Percentiles rank a stretch among this genome's conserved stretches.
phyloP scores from a whole-genome alignment of 2,888 invertebrate genomes.

The Vanessa cardui region DNA sequence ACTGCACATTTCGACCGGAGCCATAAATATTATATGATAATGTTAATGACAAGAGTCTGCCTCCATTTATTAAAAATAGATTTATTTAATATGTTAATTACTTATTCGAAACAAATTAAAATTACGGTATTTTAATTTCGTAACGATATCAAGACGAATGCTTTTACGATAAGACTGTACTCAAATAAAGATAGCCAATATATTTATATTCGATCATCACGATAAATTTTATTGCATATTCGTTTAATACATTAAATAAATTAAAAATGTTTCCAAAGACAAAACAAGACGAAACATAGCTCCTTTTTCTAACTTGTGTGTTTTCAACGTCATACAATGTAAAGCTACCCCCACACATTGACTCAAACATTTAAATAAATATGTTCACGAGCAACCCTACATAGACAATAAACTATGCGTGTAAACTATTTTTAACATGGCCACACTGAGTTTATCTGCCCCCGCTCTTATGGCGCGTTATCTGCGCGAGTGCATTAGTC shows the following conservation, averaged over 20 bases:
- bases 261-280: background rate
- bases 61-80: conserved; percentile 6
- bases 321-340: background rate
- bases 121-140: conserved; percentile 21
- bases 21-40: conserved; percentile 3
- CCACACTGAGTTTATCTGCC: conserved; percentile 81
- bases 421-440: conserved; percentile 82
- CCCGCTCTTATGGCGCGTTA: conserved; percentile 78
- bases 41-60: conserved; percentile 3
- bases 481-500: conserved; percentile 80
- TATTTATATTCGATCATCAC: conserved; percentile 33
- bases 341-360: background rate
- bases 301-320: background rate
- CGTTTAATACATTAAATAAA: conserved; percentile 23
- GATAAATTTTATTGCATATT: conserved; percentile 25
- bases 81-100: conserved; percentile 9
- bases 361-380: conserved; percentile 14
- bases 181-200: conserved; percentile 31
- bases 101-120: conserved; percentile 26
- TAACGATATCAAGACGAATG: conserved; percentile 24
- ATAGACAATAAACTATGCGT: conserved; percentile 73
- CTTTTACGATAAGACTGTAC: conserved; percentile 21
- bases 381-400: conserved; percentile 52
- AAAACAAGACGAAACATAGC: background rate
- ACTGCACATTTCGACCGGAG: conserved; percentile 3